Conservation (phyloP, 2,113 vertebrate genomes). For the Sturnira hondurensis region DNA sequence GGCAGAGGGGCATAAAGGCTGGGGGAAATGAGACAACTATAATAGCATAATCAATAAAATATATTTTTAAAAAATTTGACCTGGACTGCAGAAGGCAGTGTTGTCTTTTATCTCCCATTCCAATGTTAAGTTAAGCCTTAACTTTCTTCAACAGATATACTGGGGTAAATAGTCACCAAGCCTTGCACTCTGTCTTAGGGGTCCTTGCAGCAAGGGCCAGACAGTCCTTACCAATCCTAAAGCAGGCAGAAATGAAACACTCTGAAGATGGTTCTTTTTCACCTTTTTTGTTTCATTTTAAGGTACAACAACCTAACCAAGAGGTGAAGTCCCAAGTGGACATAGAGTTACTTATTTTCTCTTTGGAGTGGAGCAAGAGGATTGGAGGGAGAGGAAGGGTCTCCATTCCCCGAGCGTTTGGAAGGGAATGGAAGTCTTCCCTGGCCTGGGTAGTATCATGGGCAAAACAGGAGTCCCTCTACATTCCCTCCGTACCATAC, state of each 20-base stretch:
- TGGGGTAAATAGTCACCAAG: neutral
- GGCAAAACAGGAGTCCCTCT: neutral
- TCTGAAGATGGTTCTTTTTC: neutral
- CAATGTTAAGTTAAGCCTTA: neutral
- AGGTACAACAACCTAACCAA: neutral
- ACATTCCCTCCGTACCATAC: neutral
- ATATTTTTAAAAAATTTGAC: neutral
- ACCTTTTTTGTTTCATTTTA: neutral
- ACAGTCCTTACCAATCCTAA: neutral
- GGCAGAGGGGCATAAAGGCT: no score
- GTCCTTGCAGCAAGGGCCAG: neutral
- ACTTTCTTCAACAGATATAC: neutral
- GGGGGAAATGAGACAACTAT: no score
- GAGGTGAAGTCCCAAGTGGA: neutral
- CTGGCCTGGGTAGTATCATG: rapidly evolving
- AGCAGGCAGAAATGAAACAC: neutral
- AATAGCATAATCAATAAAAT: no score
- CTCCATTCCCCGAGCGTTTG: neutral
- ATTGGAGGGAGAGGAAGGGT: neutral
- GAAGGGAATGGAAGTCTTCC: neutral
- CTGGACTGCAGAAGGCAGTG: neutral
- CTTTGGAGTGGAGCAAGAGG: neutral
- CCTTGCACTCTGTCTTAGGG: neutral
- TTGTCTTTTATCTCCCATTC: neutral
- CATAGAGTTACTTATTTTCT: neutral